Conservation (phyloP, 2,113 vertebrate genomes). For the Isichthys henryi region DNA sequence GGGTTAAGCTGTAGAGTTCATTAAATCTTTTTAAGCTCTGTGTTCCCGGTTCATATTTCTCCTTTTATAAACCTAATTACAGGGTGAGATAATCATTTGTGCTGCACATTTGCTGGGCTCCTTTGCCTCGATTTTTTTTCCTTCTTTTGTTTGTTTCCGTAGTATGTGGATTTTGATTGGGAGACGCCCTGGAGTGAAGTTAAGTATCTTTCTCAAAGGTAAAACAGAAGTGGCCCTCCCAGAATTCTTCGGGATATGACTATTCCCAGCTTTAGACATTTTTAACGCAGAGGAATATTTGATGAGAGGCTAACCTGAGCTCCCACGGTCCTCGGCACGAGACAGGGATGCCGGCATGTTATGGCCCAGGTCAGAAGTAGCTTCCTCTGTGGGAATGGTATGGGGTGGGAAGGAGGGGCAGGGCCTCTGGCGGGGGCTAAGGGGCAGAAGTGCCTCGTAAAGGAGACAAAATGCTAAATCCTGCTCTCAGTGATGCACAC, state of each 20-base stretch:
- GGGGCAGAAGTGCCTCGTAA: conserved; percentile 44
- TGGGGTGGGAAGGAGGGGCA: background rate
- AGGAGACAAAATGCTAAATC: conserved; percentile 50
- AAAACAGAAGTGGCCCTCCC: background rate
- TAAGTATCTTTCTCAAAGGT: background rate
- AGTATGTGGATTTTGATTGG: conserved; percentile 6
- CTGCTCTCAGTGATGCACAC: conserved; percentile 47
- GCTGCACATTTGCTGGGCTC: background rate
- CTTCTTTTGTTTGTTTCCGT: background rate
- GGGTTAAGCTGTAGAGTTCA: conserved; percentile 52
- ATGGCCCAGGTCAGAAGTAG: background rate
- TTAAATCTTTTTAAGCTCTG: conserved; percentile 45
- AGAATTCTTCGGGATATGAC: background rate
- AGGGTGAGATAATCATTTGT: conserved; percentile 41
- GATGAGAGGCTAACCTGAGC: background rate
- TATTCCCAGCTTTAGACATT: background rate
- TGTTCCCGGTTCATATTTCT: conserved; percentile 25
- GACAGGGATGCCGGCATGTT: background rate
- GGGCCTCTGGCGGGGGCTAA: background rate
- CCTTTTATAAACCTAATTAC: conserved; percentile 41
- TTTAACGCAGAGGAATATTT: background rate
- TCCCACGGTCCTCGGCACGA: background rate
- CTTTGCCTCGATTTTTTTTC: background rate
- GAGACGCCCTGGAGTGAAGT: conserved; percentile 11
- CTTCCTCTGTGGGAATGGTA: background rate